Evolutionary conservation across 1,140 invertebrate genomes (phyloP).

Genomic region (Lordiphosa collinella): DNA sequence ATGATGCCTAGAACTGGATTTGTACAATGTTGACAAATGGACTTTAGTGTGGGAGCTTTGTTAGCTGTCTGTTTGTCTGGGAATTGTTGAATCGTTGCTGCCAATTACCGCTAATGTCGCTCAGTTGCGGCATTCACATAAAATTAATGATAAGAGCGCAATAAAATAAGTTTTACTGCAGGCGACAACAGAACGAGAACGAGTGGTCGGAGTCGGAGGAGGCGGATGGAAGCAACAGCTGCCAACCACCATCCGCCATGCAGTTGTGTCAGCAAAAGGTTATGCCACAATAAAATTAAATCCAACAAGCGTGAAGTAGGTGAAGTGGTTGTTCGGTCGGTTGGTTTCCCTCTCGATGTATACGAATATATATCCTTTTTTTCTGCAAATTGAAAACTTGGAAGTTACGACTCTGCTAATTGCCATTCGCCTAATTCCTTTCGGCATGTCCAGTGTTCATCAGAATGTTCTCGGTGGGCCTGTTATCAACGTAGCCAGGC

Average conservation of each 20-base stretch:
- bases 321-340: slow-evolving; percentile 45
- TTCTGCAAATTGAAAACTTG: slow-evolving; percentile 70
- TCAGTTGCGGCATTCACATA: slow-evolving; percentile 72
- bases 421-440: slow-evolving; percentile 38
- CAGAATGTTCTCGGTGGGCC: slow-evolving; percentile 6
- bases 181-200: slow-evolving; percentile 3
- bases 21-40: slow-evolving; percentile 55
- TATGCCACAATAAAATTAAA: slow-evolving; percentile 78
- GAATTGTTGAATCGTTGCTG: slow-evolving; percentile 47
- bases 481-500: slow-evolving; percentile 26
- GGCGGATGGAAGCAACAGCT: slow-evolving; percentile 4
- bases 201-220: too few relatives aligned
- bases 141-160: slow-evolving; percentile 76
- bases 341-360: slow-evolving; percentile 10
- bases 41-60: slow-evolving; percentile 13
- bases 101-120: slow-evolving; percentile 77
- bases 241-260: slow-evolving; percentile 11
- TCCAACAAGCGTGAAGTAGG: slow-evolving; percentile 75
- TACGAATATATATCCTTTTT: not conserved
- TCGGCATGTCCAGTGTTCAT: slow-evolving; percentile 17
- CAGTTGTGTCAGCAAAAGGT: slow-evolving; percentile 58
- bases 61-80: slow-evolving; percentile 22
- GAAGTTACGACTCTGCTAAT: slow-evolving; percentile 55
- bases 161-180: slow-evolving; percentile 73
- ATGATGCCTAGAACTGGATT: not conserved